Base-by-base conservation (phyloP, 2,888 invertebrate species). In the Cephonodes hylas region DNA sequence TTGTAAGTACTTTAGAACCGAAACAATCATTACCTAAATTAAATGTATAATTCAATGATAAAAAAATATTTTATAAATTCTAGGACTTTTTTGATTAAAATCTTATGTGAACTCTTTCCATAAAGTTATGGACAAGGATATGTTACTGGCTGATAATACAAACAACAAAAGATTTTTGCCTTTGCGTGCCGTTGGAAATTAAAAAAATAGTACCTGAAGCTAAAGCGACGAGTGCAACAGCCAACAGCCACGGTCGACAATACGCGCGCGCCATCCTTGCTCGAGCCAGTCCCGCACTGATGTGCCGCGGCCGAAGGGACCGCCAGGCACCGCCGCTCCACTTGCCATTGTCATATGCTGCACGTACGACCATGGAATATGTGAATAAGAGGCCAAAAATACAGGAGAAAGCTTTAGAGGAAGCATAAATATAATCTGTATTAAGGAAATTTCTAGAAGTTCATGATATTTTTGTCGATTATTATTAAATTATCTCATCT, bases 261-360 rank as follows among this genome's bases (percentile, higher is more conserved):
- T 31, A 27, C 61, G 58, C 61, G 58, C 68, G 67, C 68, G 76
- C 72, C 85, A 85, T 85, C 79, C 80, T 84, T 74, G 70, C 75
- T 61, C 65, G 59, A 31, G 66, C 56, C 64, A 59, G 66, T 25
- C 15, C 22, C 20, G 56, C 56, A 60, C 60, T 60, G 60, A 27
- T 25, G 42, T 27, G 42, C 46, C 57, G 59, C 42, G 58, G 27
- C 60, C 60, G 63, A 38, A 45, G 53, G 62, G 63, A 42, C 58
- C 46, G 59, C 4, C 38, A n/a, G 13, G n/a, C 38, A 13, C 63
- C 63, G 65, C 64, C 65, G 68, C 63, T 53, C 53, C 53, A 53
- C 31, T 31, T 53, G 53, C 67, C 56, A 6, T 27, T 23, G 8
- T 15, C 15, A 72, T 71, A 66, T 73, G 69, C 69, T 71, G 68